Base-by-base conservation (phyloP, 1,140 invertebrate genomes). In the Conus betulinus region DNA sequence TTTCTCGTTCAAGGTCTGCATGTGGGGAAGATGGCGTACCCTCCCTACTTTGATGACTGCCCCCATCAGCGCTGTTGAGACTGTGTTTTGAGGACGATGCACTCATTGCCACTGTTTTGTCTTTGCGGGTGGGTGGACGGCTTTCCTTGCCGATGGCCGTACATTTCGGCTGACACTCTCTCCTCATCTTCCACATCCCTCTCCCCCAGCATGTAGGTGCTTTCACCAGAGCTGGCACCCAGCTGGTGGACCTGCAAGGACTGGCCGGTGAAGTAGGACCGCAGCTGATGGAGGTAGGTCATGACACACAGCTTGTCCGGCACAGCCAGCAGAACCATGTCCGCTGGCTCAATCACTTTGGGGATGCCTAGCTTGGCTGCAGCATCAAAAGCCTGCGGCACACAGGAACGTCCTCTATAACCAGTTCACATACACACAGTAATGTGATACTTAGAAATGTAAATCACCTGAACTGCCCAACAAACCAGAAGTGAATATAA, bases 271-370 rank as follows among this genome's bases (percentile, higher is more conserved):
- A 94, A 94, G 89, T 93, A 94, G 3, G 98, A 97, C 90, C 98
- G 96, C 91, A 99, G 96, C 96, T 99, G 98, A 95, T 99, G 98
- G 87, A 99, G 96, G 95, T 99, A 99, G 23, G 98, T 99, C 98
- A 99, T 99, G 83, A 99, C 98, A 91, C 98, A 98, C 89, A 99
- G 96, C 95, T 98, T 98, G 95, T 99, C 98, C 79, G 98, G 98
- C 88, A 98, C 97, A 71, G 97, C 97, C 89, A 98, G 95, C 90
- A 98, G 96, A 93, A 98, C 97, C 97, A 99, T 98, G 95, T 99
- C 98, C 60, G 97, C 96, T 0, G 98, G 98, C 92, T 98, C 98
- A 89, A 99, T 98, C 63, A 99, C 97, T 93, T 97, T 96, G 5
- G 98, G 97, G 93, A 99, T 98, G 51, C 98, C 98, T 39, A 99